Percentiles rank a stretch among this genome's conserved stretches.
Conservation (phyloP, 1,140 invertebrate genomes). For the Gonatopus flavifemur region DNA sequence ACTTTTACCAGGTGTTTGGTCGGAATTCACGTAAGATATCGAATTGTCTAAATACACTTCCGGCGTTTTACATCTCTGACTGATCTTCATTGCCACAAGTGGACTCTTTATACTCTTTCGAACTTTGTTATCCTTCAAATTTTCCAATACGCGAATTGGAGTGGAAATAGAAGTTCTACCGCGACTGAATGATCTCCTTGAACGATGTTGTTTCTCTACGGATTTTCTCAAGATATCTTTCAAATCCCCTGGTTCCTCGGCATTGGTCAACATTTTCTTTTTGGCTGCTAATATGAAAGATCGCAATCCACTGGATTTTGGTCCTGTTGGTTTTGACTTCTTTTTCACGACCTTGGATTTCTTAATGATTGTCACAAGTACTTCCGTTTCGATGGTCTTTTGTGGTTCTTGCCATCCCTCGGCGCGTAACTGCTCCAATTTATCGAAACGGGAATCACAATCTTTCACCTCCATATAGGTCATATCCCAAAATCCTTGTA, state of each 20-base stretch:
- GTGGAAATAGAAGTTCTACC: neutral
- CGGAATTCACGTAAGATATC: constrained; percentile 44
- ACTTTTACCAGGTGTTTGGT: constrained; percentile 44
- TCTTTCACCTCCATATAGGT: constrained; percentile 67
- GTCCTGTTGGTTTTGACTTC: constrained; percentile 15
- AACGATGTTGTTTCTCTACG: neutral
- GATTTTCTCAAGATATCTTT: neutral
- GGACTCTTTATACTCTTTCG: constrained; percentile 29
- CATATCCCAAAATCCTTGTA: constrained; percentile 81
- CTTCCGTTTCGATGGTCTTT: constrained; percentile 56
- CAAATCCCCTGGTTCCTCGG: neutral
- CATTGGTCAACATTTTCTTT: constrained; percentile 26
- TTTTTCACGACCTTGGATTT: constrained; percentile 21
- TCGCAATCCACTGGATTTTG: constrained; percentile 30
- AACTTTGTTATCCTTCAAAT: neutral
- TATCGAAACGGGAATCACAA: constrained; percentile 60
- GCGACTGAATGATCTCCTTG: neutral
- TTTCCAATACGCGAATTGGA: neutral
- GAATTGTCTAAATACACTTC: constrained; percentile 41
- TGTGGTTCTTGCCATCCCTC: constrained; percentile 59
- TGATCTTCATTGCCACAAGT: constrained; percentile 40
- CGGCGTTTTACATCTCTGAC: constrained; percentile 42
- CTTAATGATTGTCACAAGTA: constrained; percentile 49
- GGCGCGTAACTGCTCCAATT: constrained; percentile 52
- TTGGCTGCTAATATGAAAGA: constrained; percentile 41